These are phyloP conservation scores for Hydraecia micacea DNA, from an alignment of 2,888 invertebrate species.

Conservation along the genomic window DNA sequence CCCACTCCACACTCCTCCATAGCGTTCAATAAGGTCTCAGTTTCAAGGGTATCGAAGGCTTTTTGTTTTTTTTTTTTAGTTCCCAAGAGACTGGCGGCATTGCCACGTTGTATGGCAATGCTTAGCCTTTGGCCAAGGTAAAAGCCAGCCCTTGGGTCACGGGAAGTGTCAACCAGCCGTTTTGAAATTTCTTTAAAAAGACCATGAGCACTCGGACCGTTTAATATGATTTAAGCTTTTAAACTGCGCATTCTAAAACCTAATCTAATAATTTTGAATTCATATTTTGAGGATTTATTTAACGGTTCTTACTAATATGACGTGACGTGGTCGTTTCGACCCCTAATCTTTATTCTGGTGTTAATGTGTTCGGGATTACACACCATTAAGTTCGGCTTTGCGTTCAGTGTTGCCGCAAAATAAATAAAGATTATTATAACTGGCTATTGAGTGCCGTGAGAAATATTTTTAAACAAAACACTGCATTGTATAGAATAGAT, in stretches of 20 bases:
- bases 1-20: no score
- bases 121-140: no score
- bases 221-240: neutral
- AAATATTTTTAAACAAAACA: constrained; percentile 74
- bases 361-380: constrained; percentile 87
- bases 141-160: no score
- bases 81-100: no score
- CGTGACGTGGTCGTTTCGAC: constrained; percentile 74
- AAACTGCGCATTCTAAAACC: neutral
- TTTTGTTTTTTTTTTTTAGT: no score
- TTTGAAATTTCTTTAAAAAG: no score
- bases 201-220: no score
- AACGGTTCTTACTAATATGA: constrained; percentile 68
- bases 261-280: constrained; percentile 17
- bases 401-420: constrained; percentile 82
- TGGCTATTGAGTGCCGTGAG: constrained; percentile 84
- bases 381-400: constrained; percentile 84
- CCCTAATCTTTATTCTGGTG: constrained; percentile 83
- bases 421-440: constrained; percentile 88
- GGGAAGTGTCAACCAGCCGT: no score
- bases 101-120: no score
- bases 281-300: constrained; percentile 54
- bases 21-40: no score
- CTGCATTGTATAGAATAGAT: constrained; percentile 24
- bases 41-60: no score